Evolutionary conservation across 2,888 invertebrate species (phyloP), one percentile per base, ranked within the genome.

Genomic region (Cyclophora albipunctata): DNA sequence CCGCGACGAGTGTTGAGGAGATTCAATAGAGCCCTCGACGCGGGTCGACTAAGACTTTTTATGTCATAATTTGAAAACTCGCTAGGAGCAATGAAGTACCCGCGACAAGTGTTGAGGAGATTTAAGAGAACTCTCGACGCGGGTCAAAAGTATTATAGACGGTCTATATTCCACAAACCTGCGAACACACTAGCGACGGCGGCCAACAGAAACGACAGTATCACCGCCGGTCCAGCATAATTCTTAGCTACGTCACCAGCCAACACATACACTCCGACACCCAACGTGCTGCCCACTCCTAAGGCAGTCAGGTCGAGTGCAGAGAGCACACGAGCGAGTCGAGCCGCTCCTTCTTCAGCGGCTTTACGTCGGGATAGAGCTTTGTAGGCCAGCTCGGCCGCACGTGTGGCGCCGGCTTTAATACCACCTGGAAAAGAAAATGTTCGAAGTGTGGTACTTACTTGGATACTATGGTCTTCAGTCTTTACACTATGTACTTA

Each of bases 101-200:
- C 20, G 20, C 20, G 20, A 20, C 20, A 2, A 20, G 20, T 20
- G 20, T 20, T 20, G 20, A 20, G 20, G 20, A 20, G 20, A 20
- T 20, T 20, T 20, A 20, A 20, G 20, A 20, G 20, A 20, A 20
- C 20, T 2, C 20, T 20, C 1, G 20, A 20, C 20, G 20, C 20
- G 20, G 20, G 20, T 20, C 20, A 20, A 20, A 20, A 20, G 20
- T 20, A 20, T 20, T 20, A 20, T 20, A 20, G 20, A 20, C 20
- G 20, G 20, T 20, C 20, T 20, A 2, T 20, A 20, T 1, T 20
- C 20, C 20, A 63, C 78, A 84, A 71, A 95, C 96, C 96, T 64
- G 98, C 97, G 76, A 98, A 94, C 2, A 96, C 94, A 0, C 97
- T 97, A 0, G 98, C 98, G 40, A 98, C 78, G 3, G 98, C 98